Base-by-base conservation (phyloP, 2,113 vertebrate genomes). In the Epinephelus fuscoguttatus region DNA sequence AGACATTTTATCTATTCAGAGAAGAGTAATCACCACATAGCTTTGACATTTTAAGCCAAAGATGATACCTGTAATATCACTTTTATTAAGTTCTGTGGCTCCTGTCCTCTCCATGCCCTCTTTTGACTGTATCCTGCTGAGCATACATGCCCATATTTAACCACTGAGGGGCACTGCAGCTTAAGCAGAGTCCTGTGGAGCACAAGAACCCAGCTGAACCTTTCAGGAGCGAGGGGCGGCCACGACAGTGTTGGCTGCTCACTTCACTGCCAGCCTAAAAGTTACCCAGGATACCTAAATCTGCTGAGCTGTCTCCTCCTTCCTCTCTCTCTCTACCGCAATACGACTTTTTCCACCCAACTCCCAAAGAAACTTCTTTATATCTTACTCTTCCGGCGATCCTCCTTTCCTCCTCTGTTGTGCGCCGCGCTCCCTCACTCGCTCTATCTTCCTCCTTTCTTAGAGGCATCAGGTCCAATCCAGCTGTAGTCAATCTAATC, bases 301-400 rank as follows among this genome's bases (percentile, higher is more conserved):
- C 76, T 94, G 94, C 95, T 94, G 94, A 95, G 91, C 87, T 92
- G 87, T 87, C 89, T 89, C 60, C 83, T 88, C 81, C 82, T 55
- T 50, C 74, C 33, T 37, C 33, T 78, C 70, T 80, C 80, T 74
- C 68, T 72, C 52, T 88, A 87, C 92, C 78, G 91, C 93, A 93
- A 79, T 92, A 91, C 86, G 86, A 90, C 91, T 91, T 92, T 45
- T 92, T 84, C 63, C 72, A 27, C 69, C 86, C 85, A 81, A 83
- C 69, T 86, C 70, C 55, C 4, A 21, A 63, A 82, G 84, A 91
- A 92, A 91, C 74, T 87, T 91, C 70, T 81, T 67, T 68, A 75
- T 71, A 63, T 89, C 79, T 84, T 59, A 50, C 60, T 88, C 69
- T 82, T 72, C 21, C 3, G 52, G 56, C 76, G 75, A 59, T 81